Conservation (phyloP, 2,888 invertebrate species). For the Caenorhabditis sp. region DNA sequence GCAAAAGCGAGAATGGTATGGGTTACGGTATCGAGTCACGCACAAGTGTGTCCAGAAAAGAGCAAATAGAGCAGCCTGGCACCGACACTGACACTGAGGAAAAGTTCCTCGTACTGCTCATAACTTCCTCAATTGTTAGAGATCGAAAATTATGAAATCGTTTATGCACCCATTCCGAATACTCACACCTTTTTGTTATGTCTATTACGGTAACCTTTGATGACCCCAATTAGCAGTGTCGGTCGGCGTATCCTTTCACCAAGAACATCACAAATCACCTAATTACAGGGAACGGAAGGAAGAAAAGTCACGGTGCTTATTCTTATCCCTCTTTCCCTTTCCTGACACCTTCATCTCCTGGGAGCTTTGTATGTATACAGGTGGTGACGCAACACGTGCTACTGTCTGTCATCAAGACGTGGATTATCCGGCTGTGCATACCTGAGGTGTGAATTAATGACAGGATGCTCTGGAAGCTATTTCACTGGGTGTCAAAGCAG, state of each 20-base stretch:
- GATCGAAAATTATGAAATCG: slow-evolving; percentile 5
- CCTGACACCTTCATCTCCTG: neutral
- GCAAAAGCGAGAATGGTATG: slow-evolving; percentile 18
- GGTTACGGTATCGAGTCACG: slow-evolving; percentile 59
- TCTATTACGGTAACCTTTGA: slow-evolving; percentile 45
- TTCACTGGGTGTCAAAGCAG: slow-evolving; percentile 7
- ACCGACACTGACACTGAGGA: slow-evolving; percentile 27
- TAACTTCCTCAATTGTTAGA: slow-evolving; percentile 26
- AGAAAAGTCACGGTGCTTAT: slow-evolving; percentile 27
- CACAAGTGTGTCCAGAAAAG: slow-evolving; percentile 53
- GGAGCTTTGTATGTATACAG: slow-evolving; percentile 56
- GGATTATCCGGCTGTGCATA: slow-evolving; percentile 60
- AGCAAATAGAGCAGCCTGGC: slow-evolving; percentile 46
- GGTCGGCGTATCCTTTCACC: slow-evolving; percentile 28
- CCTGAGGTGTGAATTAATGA: slow-evolving; percentile 50
- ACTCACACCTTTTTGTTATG: slow-evolving; percentile 21
- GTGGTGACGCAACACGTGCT: slow-evolving; percentile 56
- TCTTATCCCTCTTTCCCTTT: slow-evolving; percentile 5
- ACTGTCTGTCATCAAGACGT: slow-evolving; percentile 47
- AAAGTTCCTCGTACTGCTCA: slow-evolving; percentile 19
- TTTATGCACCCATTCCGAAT: neutral
- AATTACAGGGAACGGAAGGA: slow-evolving; percentile 38
- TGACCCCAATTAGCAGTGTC: slow-evolving; percentile 30
- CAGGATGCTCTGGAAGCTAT: slow-evolving; percentile 20
- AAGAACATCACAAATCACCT: slow-evolving; percentile 30